Percentiles rank a stretch among this genome's conserved stretches.
phyloP scores from a whole-genome alignment of 1,140 invertebrate genomes.

The Caenorhabditis briggsae region DNA sequence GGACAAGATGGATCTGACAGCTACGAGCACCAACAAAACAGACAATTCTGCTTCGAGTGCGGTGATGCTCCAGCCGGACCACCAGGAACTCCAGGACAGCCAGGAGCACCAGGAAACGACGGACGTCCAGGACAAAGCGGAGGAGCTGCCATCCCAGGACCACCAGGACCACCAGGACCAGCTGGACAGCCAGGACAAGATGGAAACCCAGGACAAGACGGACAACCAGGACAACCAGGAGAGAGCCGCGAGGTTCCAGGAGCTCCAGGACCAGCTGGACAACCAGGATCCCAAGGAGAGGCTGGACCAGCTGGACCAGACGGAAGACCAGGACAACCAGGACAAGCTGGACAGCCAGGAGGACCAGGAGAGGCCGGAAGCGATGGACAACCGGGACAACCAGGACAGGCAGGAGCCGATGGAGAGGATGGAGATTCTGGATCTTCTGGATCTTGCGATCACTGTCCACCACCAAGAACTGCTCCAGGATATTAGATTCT shows the following conservation, averaged over 20 bases:
- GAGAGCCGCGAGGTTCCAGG: conserved; percentile 56
- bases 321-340: conserved; percentile 61
- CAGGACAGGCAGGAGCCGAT: conserved; percentile 59
- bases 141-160: conserved; percentile 63
- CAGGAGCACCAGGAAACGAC: conserved; percentile 67
- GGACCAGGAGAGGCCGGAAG: conserved; percentile 63
- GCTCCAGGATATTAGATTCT: conserved; percentile 52
- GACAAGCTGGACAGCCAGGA: conserved; percentile 62
- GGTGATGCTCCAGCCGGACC: conserved; percentile 68
- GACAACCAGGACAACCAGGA: conserved; percentile 64
- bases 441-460: conserved; percentile 59
- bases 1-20: conserved; percentile 65
- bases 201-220: conserved; percentile 65
- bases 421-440: conserved; percentile 61
- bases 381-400: conserved; percentile 61
- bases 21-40: conserved; percentile 56
- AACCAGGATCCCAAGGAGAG: conserved; percentile 59
- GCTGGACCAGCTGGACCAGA: conserved; percentile 62
- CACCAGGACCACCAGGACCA: conserved; percentile 61
- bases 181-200: conserved; percentile 62
- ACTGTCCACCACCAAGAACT: conserved; percentile 53
- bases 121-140: conserved; percentile 62
- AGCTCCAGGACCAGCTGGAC: conserved; percentile 62
- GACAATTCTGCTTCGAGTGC: conserved; percentile 71
- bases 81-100: conserved; percentile 66